Percentiles rank a stretch among this genome's conserved stretches.
Conservation (phyloP, 2,888 invertebrate genomes). For the Therioaphis trifolii region DNA sequence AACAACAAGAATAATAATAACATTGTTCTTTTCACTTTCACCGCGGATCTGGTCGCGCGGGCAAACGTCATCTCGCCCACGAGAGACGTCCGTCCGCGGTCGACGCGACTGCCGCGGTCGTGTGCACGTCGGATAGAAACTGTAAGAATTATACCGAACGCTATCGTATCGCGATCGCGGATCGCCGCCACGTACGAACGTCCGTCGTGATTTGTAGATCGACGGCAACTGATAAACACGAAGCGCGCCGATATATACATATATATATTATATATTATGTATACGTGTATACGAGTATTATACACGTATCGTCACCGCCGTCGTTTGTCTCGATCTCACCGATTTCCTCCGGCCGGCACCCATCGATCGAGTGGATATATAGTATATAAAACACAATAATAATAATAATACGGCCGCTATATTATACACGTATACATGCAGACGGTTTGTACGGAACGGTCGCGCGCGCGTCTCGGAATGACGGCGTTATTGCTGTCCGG, state of each 20-base stretch:
- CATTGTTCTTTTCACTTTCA: background rate
- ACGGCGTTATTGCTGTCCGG: background rate
- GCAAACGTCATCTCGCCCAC: no score
- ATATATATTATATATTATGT: no score
- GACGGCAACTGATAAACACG: constrained; percentile 17
- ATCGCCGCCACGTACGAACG: background rate
- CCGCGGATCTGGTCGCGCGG: background rate
- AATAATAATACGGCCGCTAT: no score
- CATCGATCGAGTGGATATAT: background rate
- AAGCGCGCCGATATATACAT: no score
- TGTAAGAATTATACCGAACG: no score
- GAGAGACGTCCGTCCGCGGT: no score
- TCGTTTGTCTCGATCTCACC: background rate
- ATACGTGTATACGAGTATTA: no score
- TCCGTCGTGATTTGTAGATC: constrained; percentile 12
- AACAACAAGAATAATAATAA: no score
- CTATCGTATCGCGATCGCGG: background rate
- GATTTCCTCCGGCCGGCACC: background rate
- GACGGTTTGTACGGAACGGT: background rate
- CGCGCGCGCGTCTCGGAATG: constrained; percentile 1
- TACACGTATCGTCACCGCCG: background rate
- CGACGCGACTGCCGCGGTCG: background rate
- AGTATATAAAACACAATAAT: background rate
- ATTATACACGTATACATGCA: background rate
- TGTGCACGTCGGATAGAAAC: background rate